Evolutionary conservation across 2,888 invertebrate genomes (phyloP).

Genomic region (Achlya flavicornis): DNA sequence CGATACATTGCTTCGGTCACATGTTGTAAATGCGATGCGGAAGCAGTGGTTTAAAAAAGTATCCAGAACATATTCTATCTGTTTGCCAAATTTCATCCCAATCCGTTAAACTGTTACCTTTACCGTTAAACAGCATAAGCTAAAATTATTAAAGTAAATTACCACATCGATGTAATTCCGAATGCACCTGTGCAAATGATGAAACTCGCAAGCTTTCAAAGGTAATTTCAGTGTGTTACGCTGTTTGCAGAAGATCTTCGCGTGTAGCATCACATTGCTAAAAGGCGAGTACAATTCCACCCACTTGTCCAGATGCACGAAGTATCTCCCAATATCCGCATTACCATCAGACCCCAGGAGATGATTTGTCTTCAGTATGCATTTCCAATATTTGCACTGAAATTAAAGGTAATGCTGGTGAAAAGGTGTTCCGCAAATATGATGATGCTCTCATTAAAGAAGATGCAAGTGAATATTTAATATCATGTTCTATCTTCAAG

Average conservation of each 20-base stretch:
- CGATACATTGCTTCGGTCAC: too few relatives aligned
- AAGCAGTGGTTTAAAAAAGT: too few relatives aligned
- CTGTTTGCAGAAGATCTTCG: constrained; percentile 53
- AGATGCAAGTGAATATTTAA: too few relatives aligned
- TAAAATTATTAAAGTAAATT: constrained; percentile 22
- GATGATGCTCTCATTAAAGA: too few relatives aligned
- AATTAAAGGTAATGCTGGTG: neutral
- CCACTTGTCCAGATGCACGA: constrained; percentile 61
- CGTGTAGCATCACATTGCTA: constrained; percentile 43
- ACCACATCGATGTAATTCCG: constrained; percentile 53
- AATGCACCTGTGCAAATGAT: constrained; percentile 49
- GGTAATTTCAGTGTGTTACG: constrained; percentile 41
- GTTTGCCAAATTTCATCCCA: too few relatives aligned
- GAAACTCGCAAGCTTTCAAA: constrained; percentile 47
- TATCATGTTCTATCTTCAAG: too few relatives aligned
- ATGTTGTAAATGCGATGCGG: too few relatives aligned
- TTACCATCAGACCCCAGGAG: constrained; percentile 35
- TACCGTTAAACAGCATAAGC: too few relatives aligned
- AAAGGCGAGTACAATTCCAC: constrained; percentile 55
- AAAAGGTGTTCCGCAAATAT: too few relatives aligned
- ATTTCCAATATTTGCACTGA: constrained; percentile 61
- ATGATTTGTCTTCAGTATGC: constrained; percentile 54
- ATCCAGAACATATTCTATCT: too few relatives aligned
- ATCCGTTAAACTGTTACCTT: too few relatives aligned
- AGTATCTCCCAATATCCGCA: constrained; percentile 54